Conservation (phyloP, 2,888 invertebrate species). For the Papilio demoleus region DNA sequence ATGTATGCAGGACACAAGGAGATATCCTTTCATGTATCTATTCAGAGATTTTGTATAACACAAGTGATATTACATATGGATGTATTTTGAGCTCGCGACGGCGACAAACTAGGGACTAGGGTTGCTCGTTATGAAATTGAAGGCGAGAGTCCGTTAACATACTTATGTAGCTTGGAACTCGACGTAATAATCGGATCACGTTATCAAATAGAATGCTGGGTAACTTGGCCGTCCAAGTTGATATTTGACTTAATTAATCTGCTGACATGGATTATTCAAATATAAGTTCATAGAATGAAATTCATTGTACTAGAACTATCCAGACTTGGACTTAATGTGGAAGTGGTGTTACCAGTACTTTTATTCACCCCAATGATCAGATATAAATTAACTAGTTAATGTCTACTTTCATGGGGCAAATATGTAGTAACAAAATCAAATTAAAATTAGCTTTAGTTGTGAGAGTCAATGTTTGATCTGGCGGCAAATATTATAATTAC, state of each 20-base stretch:
- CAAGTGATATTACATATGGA: not conserved
- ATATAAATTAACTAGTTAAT: too few species aligned
- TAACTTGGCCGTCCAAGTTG: constrained; percentile 25
- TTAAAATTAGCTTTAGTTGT: not conserved
- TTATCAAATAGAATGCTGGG: constrained; percentile 1
- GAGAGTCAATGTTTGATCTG: not conserved
- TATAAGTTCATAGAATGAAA: not conserved
- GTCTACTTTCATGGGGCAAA: too few species aligned
- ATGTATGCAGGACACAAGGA: too few species aligned
- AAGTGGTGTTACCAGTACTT: too few species aligned
- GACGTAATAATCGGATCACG: constrained; percentile 21
- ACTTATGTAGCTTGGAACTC: not conserved
- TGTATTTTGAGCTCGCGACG: not conserved
- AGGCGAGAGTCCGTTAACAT: not conserved
- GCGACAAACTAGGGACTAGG: not conserved
- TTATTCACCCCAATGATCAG: too few species aligned
- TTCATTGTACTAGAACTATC: too few species aligned
- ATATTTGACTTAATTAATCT: constrained; percentile 10
- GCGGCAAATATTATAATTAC: constrained; percentile 14
- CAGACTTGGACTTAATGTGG: too few species aligned
- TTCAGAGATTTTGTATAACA: not conserved
- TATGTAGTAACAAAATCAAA: too few species aligned
- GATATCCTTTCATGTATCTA: not conserved
- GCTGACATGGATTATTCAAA: not conserved
- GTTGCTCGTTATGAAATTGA: constrained; percentile 3